phyloP scores from a whole-genome alignment of 2,797 vertebrate genomes.

The Falco rusticolus region DNA sequence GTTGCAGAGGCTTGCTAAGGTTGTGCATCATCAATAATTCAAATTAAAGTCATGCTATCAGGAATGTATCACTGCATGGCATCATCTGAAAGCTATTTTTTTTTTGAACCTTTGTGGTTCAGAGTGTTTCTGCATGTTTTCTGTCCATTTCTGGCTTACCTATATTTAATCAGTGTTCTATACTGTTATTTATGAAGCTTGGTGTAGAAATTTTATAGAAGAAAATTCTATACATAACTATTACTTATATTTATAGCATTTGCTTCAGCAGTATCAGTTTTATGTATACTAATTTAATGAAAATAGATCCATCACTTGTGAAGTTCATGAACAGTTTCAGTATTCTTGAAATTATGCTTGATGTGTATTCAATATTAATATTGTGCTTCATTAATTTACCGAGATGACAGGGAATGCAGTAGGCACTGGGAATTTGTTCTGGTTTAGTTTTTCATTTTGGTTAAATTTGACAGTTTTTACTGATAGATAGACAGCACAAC shows the following conservation, averaged over 20 bases:
- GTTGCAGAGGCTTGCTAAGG: not conserved
- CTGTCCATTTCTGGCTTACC: not conserved
- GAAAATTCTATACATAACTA: not conserved
- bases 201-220: not conserved
- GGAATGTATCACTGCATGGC: not conserved
- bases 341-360: not conserved
- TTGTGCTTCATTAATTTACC: not conserved
- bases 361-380: not conserved
- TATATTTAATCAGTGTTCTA: not conserved
- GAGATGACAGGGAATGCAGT: not conserved
- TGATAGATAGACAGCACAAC: not conserved
- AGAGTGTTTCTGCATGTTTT: not conserved
- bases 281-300: not conserved
- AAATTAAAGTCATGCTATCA: not conserved
- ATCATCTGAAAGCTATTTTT: not conserved
- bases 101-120: not conserved
- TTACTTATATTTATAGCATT: not conserved
- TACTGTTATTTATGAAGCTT: not conserved
- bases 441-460: not conserved
- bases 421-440: not conserved
- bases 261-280: not conserved
- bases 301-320: not conserved
- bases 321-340: not conserved
- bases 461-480: not conserved
- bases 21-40: not conserved